These are phyloP conservation scores for Thamnaconus septentrionalis DNA, from an alignment of 2,113 vertebrate genomes.

Conservation along the genomic window DNA sequence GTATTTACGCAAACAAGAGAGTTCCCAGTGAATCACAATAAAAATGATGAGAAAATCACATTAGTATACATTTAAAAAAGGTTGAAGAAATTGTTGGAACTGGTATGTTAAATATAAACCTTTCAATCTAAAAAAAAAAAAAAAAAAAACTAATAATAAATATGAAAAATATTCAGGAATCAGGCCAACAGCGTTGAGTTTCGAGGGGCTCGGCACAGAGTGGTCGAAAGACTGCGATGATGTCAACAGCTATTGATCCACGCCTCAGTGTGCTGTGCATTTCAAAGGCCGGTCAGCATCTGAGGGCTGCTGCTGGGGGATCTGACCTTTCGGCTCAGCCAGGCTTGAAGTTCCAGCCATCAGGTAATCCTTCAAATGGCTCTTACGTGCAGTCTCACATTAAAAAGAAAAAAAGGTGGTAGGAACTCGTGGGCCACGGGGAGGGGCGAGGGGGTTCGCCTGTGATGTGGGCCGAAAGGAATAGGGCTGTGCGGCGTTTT, in stretches of 20 bases:
- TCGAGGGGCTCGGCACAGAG: background rate
- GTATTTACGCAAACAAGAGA: too few relatives aligned
- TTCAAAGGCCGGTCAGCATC: constrained; percentile 70
- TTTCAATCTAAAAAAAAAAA: background rate
- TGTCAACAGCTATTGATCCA: constrained; percentile 68
- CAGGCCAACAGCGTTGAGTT: background rate
- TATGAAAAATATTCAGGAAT: background rate
- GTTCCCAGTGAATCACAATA: too few relatives aligned
- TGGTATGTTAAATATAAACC: background rate
- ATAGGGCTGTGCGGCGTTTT: background rate
- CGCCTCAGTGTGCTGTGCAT: constrained; percentile 33
- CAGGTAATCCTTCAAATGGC: constrained; percentile 71
- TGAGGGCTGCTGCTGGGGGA: constrained; percentile 56
- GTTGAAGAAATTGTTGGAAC: too few relatives aligned
- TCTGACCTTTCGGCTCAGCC: constrained; percentile 68
- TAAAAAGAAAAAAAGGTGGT: constrained; percentile 60
- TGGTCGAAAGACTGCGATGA: constrained; percentile 51
- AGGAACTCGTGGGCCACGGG: constrained; percentile 38
- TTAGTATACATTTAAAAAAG: too few relatives aligned
- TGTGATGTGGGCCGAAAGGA: constrained; percentile 68
- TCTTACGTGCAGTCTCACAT: constrained; percentile 65
- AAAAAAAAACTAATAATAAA: background rate
- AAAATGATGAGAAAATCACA: too few relatives aligned
- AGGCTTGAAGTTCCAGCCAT: constrained; percentile 45
- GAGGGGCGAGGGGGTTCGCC: constrained; percentile 30